Evolutionary conservation across 2,113 vertebrate species (phyloP), one percentile per base, ranked within the genome.

Genomic region (Candoia aspera): DNA sequence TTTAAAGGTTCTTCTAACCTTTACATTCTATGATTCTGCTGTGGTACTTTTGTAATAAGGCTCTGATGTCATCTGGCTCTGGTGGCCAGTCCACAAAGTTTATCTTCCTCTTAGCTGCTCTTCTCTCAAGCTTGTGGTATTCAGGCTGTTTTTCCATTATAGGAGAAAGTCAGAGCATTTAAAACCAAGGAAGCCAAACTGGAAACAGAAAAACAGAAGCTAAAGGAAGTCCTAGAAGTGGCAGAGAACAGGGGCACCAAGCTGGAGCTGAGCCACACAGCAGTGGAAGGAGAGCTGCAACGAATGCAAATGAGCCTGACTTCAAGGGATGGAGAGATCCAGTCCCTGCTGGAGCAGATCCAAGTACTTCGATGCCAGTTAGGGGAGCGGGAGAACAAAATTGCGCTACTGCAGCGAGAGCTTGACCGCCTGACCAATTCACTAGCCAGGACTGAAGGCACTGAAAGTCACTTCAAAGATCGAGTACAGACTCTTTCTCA

Each of bases 231-330:
- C 37, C 95, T 98, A 84, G 97, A 98, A 64, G 95, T 94, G 0
- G 95, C 96, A n/a, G 97, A 98, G 94, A 94, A 23, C 53, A 96
- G 96, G 84, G 96, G 84, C 11, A 95, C 94, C 89, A 94, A 91
- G 5, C 93, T 98, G 91, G 97, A 98, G 95, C 94, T 98, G 37
- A 94, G 93, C 26, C 95, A 95, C 1, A 93, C 96, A 54, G 95
- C 97, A 26, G 92, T 97, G 0, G 98, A 98, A 89, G 98, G 97
- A 23, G 97, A 98, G 92, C 95, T 98, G 1, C 97, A 98, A 93
- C 95, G 97, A 86, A 94, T 97, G n/a, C 96, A 94, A 59, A 95
- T 97, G 62, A 95, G 95, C 37, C 93, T 95, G 0, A 94, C 95
- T 5, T 97, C 98, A 93, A 96, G 96, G 86, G 97, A 98, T 8